Evolutionary conservation across 2,797 vertebrate species (phyloP).

Genomic region (Thunnus albacares): DNA sequence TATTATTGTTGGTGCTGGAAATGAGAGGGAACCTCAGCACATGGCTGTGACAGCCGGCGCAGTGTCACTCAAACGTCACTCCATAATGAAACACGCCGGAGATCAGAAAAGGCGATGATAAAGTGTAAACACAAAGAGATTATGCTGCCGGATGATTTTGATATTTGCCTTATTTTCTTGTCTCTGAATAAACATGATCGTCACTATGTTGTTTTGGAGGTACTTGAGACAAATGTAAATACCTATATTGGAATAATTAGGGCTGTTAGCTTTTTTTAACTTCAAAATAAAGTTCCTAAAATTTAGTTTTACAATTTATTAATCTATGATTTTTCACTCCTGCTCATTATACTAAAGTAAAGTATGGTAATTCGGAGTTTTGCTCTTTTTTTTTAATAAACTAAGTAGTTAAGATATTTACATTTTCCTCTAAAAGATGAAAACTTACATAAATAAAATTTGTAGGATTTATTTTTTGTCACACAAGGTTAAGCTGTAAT

Average conservation of each 20-base stretch:
- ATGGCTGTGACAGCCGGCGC: conserved; percentile 79
- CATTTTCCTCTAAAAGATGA: conserved; percentile 22
- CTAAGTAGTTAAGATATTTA: conserved; percentile 5
- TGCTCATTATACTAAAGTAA: not conserved
- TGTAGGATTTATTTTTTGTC: conserved; percentile 37
- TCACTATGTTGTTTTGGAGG: conserved; percentile 51
- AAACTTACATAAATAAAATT: conserved; percentile 37
- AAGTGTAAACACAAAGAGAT: conserved; percentile 82
- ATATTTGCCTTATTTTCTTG: conserved; percentile 73
- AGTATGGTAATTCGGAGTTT: conserved; percentile 9
- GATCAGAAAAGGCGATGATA: conserved; percentile 80
- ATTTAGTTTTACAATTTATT: conserved; percentile 11
- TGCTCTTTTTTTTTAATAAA: not conserved
- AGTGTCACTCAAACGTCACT: conserved; percentile 85
- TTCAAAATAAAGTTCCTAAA: conserved; percentile 17
- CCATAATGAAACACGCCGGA: conserved; percentile 79
- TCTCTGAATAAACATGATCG: conserved; percentile 65
- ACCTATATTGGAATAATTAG: conserved; percentile 41
- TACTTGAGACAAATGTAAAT: conserved; percentile 57
- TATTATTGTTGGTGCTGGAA: conserved; percentile 83
- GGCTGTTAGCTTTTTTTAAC: not conserved
- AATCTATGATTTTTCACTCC: not conserved
- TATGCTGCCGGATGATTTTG: conserved; percentile 67
- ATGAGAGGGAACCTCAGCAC: conserved; percentile 83
- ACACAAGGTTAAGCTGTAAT: conserved; percentile 56